A percentile compares a stretch with the other conserved stretches of the same genome.
Conservation (phyloP, 1,140 invertebrate species). For the Nomia melanderi region DNA sequence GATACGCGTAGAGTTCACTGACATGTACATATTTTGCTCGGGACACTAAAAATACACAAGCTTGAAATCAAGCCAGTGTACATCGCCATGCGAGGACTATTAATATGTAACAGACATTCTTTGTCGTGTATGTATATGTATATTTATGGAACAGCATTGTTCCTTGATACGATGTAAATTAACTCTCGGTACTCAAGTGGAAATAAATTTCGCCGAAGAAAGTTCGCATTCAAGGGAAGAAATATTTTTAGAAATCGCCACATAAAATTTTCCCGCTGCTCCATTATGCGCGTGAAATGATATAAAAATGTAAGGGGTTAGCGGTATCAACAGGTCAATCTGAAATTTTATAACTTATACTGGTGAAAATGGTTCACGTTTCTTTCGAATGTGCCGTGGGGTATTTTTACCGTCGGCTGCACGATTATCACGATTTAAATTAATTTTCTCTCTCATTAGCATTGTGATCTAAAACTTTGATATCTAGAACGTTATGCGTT, state of each 20-base stretch:
- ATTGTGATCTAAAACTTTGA: no score
- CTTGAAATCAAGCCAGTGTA: background rate
- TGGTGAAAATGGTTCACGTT: background rate
- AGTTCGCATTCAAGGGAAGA: background rate
- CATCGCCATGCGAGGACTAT: background rate
- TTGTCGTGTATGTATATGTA: background rate
- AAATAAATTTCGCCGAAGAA: background rate
- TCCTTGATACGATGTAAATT: background rate
- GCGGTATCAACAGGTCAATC: background rate
- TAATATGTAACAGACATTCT: slow-evolving; percentile 6
- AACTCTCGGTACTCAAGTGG: background rate
- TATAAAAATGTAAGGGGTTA: background rate
- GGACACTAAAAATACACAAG: slow-evolving; percentile 51
- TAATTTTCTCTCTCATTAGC: no score
- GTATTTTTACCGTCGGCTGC: no score
- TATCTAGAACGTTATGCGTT: no score
- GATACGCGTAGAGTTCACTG: slow-evolving; percentile 35
- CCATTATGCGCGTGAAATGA: background rate
- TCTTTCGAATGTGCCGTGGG: background rate
- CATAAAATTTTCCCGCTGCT: background rate
- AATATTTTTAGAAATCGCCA: background rate
- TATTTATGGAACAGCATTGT: background rate
- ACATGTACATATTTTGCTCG: slow-evolving; percentile 5
- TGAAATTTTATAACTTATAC: background rate
- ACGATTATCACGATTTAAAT: no score